These are phyloP conservation scores for Etia nguti DNA, from an alignment of 2,113 vertebrate genomes.

Conservation along the genomic window DNA sequence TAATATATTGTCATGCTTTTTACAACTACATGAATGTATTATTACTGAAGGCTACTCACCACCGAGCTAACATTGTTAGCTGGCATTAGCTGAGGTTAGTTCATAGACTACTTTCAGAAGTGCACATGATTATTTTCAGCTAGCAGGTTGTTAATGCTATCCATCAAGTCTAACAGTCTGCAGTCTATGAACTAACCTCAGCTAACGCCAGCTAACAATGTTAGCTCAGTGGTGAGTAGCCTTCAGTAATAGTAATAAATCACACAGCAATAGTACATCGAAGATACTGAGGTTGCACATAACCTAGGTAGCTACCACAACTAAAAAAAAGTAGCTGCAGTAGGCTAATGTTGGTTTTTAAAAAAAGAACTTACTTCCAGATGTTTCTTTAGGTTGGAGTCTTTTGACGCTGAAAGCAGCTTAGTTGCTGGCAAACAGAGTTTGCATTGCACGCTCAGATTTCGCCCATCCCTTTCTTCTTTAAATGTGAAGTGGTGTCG, in stretches of 20 bases:
- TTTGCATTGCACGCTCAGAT: accelerated
- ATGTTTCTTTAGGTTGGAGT: neutral
- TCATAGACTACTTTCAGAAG: accelerated
- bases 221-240: neutral
- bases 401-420: neutral
- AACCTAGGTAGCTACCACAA: neutral
- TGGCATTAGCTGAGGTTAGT: neutral
- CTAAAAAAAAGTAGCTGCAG: neutral
- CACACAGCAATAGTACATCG: neutral
- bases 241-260: neutral
- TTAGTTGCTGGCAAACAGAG: neutral
- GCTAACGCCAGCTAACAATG: accelerated
- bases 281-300: neutral
- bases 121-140: neutral
- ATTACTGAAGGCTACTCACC: neutral
- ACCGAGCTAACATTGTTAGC: accelerated
- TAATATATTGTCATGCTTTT: neutral
- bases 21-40: neutral
- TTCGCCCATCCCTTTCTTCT: neutral
- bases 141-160: neutral
- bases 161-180: accelerated
- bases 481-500: accelerated
- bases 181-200: neutral
- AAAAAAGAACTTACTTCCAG: neutral
- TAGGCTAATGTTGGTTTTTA: neutral